Evolutionary conservation across 2,888 invertebrate species (phyloP), one percentile per base, ranked within the genome.

Genomic region (Dasysyrphus albostriatus): DNA sequence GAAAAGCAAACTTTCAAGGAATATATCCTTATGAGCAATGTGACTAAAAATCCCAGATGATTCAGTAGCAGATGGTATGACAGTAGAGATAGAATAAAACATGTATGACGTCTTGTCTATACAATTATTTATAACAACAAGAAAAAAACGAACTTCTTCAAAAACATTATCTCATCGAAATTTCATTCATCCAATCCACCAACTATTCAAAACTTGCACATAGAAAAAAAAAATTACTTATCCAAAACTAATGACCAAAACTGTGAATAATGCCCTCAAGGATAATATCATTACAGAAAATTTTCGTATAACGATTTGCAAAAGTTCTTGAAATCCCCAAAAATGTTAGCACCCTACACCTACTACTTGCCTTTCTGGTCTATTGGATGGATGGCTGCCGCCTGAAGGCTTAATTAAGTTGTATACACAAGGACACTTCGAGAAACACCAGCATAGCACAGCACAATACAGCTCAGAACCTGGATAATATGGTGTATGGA

Each of bases 351-450:
- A 67, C 56, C 47, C 54, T 24, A 24, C 24, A 24, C n/a, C n/a
- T 24, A 24, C 24, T 3, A 24, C 24, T 29, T 77, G 74, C 34
- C 39, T 58, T 58, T 56, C 16, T 49, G 44, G 54, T 67, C 19
- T 49, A 44, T 44, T 65, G 56, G 58, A 76, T 34, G 47, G 47
- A 77, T 67, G 47, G 24, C 42, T 54, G 47, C 61, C 32, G 82
- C 87, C 83, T 75, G 8, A 59, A 70, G 87, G 78, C 87, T 61
- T 87, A 87, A 87, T 87, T 83, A 87, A 78, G 83, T 75, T 81
- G 84, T 83, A 59, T 75, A 77, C 74, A 61, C 29, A 61, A 78
- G 72, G 78, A 82, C 77, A 87, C 77, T 79, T 79, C 19, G 69
- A 61, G 61, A 54, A 42, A 72, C 65, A 65, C 51, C 51, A 67